Evolutionary conservation across 2,113 vertebrate species (phyloP).

Genomic region (Aptenodytes forsteri): DNA sequence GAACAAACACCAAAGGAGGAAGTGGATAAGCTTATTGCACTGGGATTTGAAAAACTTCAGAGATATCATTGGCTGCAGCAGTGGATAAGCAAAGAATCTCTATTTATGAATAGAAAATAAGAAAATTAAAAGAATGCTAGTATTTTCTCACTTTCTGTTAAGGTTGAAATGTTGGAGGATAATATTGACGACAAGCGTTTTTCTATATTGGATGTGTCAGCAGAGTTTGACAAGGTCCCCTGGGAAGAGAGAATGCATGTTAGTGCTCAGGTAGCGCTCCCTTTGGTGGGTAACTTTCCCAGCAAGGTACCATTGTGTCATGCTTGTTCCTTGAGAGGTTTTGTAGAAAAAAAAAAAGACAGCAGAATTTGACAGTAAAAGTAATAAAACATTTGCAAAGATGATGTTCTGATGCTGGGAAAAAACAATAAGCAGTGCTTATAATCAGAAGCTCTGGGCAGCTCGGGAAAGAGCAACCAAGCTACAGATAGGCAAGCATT

Average conservation of each 20-base stretch:
- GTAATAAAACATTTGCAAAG: not conserved
- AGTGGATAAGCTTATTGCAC: not conserved
- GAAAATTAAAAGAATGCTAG: not conserved
- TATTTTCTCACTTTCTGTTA: not conserved
- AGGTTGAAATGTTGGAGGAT: not conserved
- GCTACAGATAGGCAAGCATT: not conserved
- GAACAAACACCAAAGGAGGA: not conserved
- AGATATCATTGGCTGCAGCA: not conserved
- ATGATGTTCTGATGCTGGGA: not conserved
- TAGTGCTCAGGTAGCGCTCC: not conserved
- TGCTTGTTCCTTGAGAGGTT: not conserved
- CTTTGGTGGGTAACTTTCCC: not conserved
- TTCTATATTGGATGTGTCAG: not conserved
- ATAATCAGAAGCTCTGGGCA: not conserved
- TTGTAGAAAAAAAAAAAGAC: not conserved
- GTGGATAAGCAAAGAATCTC: not conserved
- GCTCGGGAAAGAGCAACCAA: not conserved
- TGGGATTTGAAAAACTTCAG: not conserved
- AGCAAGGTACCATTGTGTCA: not conserved
- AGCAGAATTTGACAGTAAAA: not conserved
- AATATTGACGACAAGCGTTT: accelerated
- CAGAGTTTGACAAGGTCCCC: not conserved
- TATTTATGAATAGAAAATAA: not conserved
- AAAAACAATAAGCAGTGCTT: not conserved
- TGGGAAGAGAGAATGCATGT: not conserved